Evolutionary conservation across 2,113 vertebrate species (phyloP), one percentile per base, ranked within the genome.

Genomic region (Telmatochromis sp.): DNA sequence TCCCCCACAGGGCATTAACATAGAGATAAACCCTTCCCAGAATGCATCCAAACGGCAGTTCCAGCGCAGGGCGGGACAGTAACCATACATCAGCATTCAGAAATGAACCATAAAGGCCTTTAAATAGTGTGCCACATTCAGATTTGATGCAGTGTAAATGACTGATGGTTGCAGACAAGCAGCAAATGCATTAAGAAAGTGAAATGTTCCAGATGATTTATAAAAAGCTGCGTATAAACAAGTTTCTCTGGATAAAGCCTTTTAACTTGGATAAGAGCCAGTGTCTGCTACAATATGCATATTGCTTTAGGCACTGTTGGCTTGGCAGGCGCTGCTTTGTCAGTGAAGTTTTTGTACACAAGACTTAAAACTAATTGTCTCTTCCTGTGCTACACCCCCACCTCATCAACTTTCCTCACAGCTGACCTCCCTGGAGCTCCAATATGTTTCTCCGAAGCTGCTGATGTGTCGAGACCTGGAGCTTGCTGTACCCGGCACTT

Each of bases 391-490:
- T 47, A 15, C 70, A 60, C 79, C 45, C 65, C 55, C 80, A 58
- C 82, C 68, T 87, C 80, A 78, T 92, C 89, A 70, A 75, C 85
- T 75, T 63, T 88, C 35, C 70, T 17, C 82, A 4, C 94, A 99
- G 99, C 97, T 99, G 88, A 99, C 99, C 42, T 99, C 98, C 65
- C 92, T 99, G 94, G 99, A 99, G 92, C 97, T 99, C 1, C 98
- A 99, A 78, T 99, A 99, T 0, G 99, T 99, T 70, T 99, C 98
- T 23, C 99, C 99, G 4, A 99, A 99, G 93, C 97, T 99, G 40
- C 94, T 99, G n/a, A 99, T 99, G 98, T 99, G 98, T 93, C 97
- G 98, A 42, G 98, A 99, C 93, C 95, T 99, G 91, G 99, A 99
- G 73, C 26, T 99, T 86, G 98, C 99, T 1, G 98, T 99, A 81